Base-by-base conservation (phyloP, 1,140 invertebrate species). In the Brevipalpus yothersi region DNA sequence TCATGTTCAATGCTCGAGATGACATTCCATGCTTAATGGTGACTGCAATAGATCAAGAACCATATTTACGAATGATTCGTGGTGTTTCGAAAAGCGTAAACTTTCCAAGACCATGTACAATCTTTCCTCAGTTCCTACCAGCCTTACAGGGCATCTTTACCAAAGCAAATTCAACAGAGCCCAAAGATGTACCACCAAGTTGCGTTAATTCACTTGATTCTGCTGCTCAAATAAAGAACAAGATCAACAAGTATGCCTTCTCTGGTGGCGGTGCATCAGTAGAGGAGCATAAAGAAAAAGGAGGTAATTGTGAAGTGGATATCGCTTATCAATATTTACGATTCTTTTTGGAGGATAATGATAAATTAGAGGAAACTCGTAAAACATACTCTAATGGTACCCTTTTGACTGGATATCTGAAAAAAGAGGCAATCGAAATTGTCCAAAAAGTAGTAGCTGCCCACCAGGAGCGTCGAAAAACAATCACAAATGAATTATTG, bases 41-140 rank as follows among this genome's bases (percentile, higher is more conserved):
- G 0, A 98, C 93, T 74, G 95, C 91, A 40, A 98, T 99, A 67
- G 95, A 99, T 78, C 95, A 99, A 78, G 94, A 98, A 75, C 94
- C 94, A 0, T 98, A 97, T 72, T 98, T 99, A 72, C 78, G 94
- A 59, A 95, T 99, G 92, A 92, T 90, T 0, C 77, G 94, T 61
- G 94, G 98, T 73, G 89, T 96, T 19, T 86, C 92, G 0, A 90
- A 91, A 0, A 79, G 80, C 60, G 72, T 98, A 13, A 84, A 83
- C 21, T 81, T 78, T 68, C 79, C 79, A 0, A 98, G 98, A 70
- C 95, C 94, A n/a, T 83, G 92, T 0, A 71, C 97, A 1, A 69
- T 99, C 0, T 92, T 95, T 72, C 91, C 90, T 0, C 78, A 77
- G 40, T 99, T 98, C 72, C 88, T 98, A 65, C 94, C 94, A 0